Conservation (phyloP, 2,888 invertebrate species). For the Melipona beecheii region DNA sequence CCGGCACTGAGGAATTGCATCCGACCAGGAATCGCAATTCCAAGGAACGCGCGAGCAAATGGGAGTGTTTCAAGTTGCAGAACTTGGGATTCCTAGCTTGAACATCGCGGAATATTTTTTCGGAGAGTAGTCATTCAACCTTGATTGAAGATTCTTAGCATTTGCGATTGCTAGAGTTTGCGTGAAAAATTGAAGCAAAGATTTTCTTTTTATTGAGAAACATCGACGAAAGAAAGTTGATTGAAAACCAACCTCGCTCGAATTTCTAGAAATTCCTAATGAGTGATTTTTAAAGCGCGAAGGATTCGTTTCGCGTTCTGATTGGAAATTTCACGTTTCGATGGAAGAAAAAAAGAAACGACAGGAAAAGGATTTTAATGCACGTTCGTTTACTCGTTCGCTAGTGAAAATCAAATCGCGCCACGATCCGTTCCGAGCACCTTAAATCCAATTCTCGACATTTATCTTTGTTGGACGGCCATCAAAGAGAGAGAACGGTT, state of each 20-base stretch:
- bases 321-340: background rate
- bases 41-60: background rate
- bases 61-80: background rate
- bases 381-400: background rate
- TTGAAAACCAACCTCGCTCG: no score
- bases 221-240: background rate
- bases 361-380: background rate
- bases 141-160: background rate
- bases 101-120: background rate
- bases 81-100: background rate
- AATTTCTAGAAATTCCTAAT: background rate
- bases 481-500: conserved; percentile 44
- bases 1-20: background rate
- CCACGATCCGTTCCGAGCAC: conserved; percentile 10
- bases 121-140: background rate
- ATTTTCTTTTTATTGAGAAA: background rate
- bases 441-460: conserved; percentile 34
- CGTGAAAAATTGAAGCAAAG: background rate
- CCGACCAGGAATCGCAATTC: background rate
- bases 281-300: background rate
- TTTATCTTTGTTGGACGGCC: conserved; percentile 49
- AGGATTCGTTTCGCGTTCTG: background rate
- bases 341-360: background rate
- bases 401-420: conserved; percentile 13
- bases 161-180: background rate